phyloP scores from a whole-genome alignment of 2,113 vertebrate genomes.

The Psettodes erumei region DNA sequence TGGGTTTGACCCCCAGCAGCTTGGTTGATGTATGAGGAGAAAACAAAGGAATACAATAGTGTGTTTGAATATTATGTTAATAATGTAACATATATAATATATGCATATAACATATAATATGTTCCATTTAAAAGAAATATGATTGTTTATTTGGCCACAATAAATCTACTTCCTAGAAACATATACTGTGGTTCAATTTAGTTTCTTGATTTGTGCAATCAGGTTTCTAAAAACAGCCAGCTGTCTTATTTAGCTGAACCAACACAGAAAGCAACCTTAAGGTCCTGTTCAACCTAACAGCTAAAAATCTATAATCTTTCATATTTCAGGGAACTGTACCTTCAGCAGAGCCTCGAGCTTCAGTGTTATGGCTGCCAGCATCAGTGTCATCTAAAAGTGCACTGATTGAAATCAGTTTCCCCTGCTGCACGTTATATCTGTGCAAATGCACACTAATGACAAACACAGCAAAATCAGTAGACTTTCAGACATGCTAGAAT shows the following conservation, averaged over 20 bases:
- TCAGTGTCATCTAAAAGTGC: neutral
- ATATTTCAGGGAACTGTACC: neutral
- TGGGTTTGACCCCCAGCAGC: constrained; percentile 19
- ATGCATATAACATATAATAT: too few species aligned
- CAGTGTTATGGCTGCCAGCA: too few species aligned
- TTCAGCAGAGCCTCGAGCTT: neutral
- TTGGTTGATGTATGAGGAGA: constrained; percentile 7
- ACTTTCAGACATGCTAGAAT: constrained; percentile 1
- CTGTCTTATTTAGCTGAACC: neutral
- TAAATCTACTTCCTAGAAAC: neutral
- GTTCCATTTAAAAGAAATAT: constrained; percentile 7
- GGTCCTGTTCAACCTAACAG: neutral
- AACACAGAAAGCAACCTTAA: neutral
- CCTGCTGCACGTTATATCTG: neutral
- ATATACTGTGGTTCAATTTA: too few species aligned
- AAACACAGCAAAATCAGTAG: neutral
- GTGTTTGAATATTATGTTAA: constrained; percentile 12
- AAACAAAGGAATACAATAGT: neutral
- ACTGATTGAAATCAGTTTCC: neutral
- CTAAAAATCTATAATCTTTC: neutral
- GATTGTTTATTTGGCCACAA: neutral
- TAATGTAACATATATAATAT: too few species aligned
- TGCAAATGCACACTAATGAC: neutral
- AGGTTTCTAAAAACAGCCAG: neutral
- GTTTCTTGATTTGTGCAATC: neutral